A percentile compares a stretch with the other conserved stretches of the same genome.
Evolutionary conservation across 1,140 invertebrate genomes (phyloP).

Genomic region (Bombus turneri): DNA sequence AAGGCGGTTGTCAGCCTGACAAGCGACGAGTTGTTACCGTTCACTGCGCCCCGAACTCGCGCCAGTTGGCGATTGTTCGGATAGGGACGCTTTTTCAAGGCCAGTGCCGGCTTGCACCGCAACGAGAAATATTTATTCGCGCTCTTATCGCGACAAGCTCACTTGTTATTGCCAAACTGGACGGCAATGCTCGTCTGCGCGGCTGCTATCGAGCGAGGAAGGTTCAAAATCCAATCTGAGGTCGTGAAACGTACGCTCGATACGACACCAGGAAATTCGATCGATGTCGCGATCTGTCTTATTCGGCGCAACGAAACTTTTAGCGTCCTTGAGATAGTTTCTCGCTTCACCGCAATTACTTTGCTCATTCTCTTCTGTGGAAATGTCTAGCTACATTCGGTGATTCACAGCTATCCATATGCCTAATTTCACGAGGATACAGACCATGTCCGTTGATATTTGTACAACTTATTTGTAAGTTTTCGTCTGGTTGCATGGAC

Average conservation of each 20-base stretch:
- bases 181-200: conserved; percentile 13
- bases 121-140: conserved; percentile 63
- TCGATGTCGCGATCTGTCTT: neutral
- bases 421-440: neutral
- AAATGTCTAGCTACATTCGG: neutral
- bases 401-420: neutral
- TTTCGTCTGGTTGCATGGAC: conserved; percentile 1
- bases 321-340: neutral
- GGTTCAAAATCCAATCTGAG: conserved; percentile 78
- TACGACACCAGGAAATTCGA: conserved; percentile 13
- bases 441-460: neutral
- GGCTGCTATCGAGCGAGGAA: conserved; percentile 66
- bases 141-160: conserved; percentile 44
- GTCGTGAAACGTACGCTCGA: conserved; percentile 20
- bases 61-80: conserved; percentile 13
- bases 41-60: conserved; percentile 42
- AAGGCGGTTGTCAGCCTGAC: conserved; percentile 30
- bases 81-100: conserved; percentile 48
- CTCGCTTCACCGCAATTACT: neutral
- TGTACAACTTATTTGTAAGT: conserved; percentile 8
- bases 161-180: conserved; percentile 47
- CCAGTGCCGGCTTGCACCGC: neutral
- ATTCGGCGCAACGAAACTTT: neutral
- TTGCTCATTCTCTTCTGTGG: neutral
- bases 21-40: conserved; percentile 44